phyloP scores from a whole-genome alignment of 2,113 vertebrate species.

The Aptenodytes forsteri region DNA sequence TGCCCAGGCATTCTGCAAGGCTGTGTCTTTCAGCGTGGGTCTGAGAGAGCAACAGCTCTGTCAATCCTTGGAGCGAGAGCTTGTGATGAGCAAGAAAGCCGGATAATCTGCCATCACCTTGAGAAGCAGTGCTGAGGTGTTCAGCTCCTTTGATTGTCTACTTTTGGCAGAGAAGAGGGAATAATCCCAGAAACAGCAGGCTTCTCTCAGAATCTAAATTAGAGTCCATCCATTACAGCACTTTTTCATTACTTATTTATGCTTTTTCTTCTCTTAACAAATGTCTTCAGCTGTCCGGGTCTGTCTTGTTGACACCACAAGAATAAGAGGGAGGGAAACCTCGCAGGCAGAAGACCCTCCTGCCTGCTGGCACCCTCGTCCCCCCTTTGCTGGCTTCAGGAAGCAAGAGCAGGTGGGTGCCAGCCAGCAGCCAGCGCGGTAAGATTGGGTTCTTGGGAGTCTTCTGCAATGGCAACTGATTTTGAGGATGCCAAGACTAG shows the following conservation, averaged over 20 bases:
- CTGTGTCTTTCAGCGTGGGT: background rate
- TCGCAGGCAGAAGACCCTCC: background rate
- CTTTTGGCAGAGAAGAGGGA: background rate
- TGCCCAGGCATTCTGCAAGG: background rate
- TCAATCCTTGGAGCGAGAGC: background rate
- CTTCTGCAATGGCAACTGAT: background rate
- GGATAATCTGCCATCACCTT: slow-evolving; percentile 12
- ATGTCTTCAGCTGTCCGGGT: rapidly evolving
- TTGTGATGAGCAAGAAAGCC: background rate
- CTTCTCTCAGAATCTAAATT: background rate
- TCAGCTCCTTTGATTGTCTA: background rate
- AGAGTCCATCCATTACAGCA: background rate
- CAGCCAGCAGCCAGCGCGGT: background rate
- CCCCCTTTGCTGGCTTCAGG: background rate
- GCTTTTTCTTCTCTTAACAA: background rate
- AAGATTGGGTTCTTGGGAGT: too few species aligned
- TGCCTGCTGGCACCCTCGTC: background rate
- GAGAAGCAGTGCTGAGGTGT: background rate
- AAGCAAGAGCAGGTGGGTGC: background rate
- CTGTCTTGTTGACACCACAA: background rate
- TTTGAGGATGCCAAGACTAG: background rate
- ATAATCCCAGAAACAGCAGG: background rate
- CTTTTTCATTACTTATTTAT: background rate
- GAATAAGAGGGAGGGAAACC: background rate
- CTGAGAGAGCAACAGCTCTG: background rate